These are phyloP conservation scores for Cyrtodaria siliqua DNA, from an alignment of 2,888 invertebrate genomes.

Conservation along the genomic window DNA sequence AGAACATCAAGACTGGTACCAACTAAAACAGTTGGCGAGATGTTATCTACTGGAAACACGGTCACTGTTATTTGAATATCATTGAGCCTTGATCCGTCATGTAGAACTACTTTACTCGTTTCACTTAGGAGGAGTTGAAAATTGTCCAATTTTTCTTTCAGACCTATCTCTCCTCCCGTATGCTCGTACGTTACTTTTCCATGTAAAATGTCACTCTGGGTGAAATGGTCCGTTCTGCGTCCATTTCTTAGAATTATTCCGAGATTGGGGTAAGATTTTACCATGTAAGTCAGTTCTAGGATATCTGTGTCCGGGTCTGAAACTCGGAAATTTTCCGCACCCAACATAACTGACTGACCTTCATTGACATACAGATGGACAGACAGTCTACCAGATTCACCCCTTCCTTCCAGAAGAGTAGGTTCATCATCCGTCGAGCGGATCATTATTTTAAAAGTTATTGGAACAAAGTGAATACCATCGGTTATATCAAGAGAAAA, in stretches of 20 bases:
- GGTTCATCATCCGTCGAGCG: constrained; percentile 82
- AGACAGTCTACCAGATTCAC: constrained; percentile 70
- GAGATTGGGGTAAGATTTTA: constrained; percentile 76
- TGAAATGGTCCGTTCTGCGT: constrained; percentile 76
- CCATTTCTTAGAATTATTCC: constrained; percentile 77
- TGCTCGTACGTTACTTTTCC: constrained; percentile 81
- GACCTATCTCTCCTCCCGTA: constrained; percentile 83
- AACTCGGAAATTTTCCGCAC: constrained; percentile 74
- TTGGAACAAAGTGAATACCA: constrained; percentile 84
- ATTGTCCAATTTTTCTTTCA: constrained; percentile 71
- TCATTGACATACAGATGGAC: constrained; percentile 79
- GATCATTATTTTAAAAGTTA: constrained; percentile 79
- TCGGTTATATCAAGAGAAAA: constrained; percentile 84
- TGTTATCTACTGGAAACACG: constrained; percentile 83
- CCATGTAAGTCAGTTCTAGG: constrained; percentile 76
- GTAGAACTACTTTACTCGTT: constrained; percentile 74
- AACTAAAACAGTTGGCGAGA: constrained; percentile 78
- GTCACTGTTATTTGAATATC: constrained; percentile 77
- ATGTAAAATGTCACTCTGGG: constrained; percentile 80
- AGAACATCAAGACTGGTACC: constrained; percentile 75
- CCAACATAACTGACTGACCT: constrained; percentile 72
- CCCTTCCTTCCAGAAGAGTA: constrained; percentile 71
- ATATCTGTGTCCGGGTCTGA: constrained; percentile 82
- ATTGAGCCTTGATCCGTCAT: constrained; percentile 76
- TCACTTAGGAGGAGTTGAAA: constrained; percentile 82